Conservation (phyloP, 2,888 invertebrate genomes). For the Microplitis manilae region DNA sequence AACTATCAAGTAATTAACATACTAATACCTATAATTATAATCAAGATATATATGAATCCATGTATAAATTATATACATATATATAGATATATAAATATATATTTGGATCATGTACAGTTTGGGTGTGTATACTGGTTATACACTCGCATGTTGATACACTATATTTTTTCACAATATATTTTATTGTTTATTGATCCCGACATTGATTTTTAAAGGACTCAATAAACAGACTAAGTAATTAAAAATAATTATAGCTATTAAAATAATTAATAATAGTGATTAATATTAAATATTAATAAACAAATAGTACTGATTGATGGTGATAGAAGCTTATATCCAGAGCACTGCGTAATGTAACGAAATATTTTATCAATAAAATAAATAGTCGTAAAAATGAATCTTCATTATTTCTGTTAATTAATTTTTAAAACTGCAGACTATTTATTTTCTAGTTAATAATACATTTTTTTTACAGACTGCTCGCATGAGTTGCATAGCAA, state of each 20-base stretch:
- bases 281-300: neutral
- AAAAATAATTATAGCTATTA: neutral
- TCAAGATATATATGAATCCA: slow-evolving; percentile 17
- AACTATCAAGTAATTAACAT: neutral
- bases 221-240: neutral
- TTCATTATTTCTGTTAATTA: neutral
- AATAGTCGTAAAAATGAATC: neutral
- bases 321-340: neutral
- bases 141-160: slow-evolving; percentile 49
- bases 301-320: neutral
- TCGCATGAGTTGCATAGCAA: slow-evolving; percentile 19
- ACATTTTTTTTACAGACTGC: slow-evolving; percentile 1
- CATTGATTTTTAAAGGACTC: neutral
- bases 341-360: neutral
- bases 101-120: slow-evolving; percentile 48
- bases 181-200: slow-evolving; percentile 47
- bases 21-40: neutral
- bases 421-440: neutral
- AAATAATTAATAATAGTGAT: neutral
- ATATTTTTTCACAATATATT: slow-evolving; percentile 55
- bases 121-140: slow-evolving; percentile 47
- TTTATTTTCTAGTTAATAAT: neutral
- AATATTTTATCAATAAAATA: slow-evolving; percentile 8
- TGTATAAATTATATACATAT: slow-evolving; percentile 42
- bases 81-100: slow-evolving; percentile 26